A percentile compares a stretch with the other conserved stretches of the same genome.
phyloP scores from a whole-genome alignment of 1,140 invertebrate genomes.

The Zaprionus taronus region DNA sequence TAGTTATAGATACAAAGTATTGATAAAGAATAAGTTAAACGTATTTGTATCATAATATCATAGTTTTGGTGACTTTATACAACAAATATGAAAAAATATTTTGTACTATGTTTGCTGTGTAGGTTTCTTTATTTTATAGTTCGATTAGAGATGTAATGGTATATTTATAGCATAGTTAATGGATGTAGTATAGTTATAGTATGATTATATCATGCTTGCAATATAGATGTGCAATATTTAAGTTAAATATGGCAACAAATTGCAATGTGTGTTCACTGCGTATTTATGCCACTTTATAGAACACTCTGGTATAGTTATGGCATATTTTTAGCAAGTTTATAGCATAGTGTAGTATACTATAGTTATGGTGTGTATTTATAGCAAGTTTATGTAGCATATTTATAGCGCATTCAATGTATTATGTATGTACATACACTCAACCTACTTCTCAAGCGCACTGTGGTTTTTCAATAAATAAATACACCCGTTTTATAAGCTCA shows the following conservation, averaged over 20 bases:
- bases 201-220: neutral
- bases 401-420: neutral
- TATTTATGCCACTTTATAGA: neutral
- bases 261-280: too few relatives aligned
- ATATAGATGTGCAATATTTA: neutral
- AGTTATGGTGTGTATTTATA: neutral
- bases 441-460: neutral
- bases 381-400: neutral
- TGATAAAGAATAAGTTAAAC: too few relatives aligned
- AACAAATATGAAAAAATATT: too few relatives aligned
- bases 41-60: too few relatives aligned
- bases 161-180: neutral
- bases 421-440: neutral
- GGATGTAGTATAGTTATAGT: neutral
- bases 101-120: too few relatives aligned
- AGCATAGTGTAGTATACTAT: neutral
- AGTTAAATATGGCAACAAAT: too few relatives aligned
- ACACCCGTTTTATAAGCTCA: neutral
- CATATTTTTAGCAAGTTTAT: neutral
- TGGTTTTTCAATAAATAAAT: constrained; percentile 1
- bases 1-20: too few relatives aligned
- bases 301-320: neutral
- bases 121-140: too few relatives aligned
- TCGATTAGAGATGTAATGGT: too few relatives aligned
- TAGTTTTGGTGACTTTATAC: too few relatives aligned